Percentiles rank a stretch among this genome's conserved stretches.
Conservation (phyloP, 2,888 invertebrate genomes). For the Smittia sp. region DNA sequence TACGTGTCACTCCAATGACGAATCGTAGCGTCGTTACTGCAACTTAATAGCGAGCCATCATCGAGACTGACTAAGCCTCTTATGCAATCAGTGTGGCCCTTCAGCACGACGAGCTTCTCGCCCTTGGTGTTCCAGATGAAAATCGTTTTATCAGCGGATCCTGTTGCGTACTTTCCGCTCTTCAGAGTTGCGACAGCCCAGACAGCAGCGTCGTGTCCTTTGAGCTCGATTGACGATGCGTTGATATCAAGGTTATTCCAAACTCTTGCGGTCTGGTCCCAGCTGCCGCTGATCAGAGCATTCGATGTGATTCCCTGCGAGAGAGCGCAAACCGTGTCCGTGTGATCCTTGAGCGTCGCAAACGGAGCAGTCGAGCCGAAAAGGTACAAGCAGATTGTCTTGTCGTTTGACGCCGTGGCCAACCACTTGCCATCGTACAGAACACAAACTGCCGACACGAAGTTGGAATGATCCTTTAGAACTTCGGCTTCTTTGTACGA, state of each 20-base stretch:
- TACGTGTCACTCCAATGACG: conserved; percentile 80
- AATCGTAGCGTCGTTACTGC: conserved; percentile 88
- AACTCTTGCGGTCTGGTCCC: conserved; percentile 85
- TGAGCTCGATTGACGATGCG: conserved; percentile 59
- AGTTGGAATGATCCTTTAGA: conserved; percentile 78
- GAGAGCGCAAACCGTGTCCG: conserved; percentile 56
- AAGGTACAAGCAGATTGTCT: conserved; percentile 74
- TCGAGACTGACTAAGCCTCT: conserved; percentile 71
- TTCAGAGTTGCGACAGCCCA: conserved; percentile 70
- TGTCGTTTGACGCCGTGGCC: conserved; percentile 87
- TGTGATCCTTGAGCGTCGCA: conserved; percentile 71
- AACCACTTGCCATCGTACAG: conserved; percentile 73
- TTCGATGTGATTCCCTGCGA: conserved; percentile 55
- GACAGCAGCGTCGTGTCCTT: conserved; percentile 78
- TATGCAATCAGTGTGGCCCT: conserved; percentile 90
- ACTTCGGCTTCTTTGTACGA: conserved; percentile 66
- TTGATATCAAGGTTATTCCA: conserved; percentile 67
- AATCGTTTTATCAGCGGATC: conserved; percentile 89
- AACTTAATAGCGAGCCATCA: conserved; percentile 77
- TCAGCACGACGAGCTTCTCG: conserved; percentile 62
- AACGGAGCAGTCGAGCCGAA: conserved; percentile 67
- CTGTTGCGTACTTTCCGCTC: conserved; percentile 67
- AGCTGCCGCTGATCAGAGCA: conserved; percentile 79
- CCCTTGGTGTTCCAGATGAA: conserved; percentile 77
- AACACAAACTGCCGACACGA: conserved; percentile 78